These are phyloP conservation scores for Hoplias malabaricus DNA, from an alignment of 2,113 vertebrate species.

Conservation along the genomic window DNA sequence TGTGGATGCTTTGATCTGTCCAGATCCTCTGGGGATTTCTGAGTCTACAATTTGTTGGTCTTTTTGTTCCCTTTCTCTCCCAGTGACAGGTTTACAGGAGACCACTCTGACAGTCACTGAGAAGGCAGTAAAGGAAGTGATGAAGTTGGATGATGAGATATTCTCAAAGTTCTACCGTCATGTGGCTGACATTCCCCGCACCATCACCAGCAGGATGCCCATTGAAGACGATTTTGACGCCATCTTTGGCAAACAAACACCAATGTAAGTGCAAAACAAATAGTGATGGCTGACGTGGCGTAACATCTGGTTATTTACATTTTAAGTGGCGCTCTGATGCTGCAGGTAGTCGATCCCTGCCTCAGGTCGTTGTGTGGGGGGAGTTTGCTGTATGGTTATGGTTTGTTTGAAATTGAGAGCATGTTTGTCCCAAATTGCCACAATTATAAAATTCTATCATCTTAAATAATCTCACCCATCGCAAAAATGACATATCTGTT, in stretches of 20 bases:
- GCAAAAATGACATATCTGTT: neutral
- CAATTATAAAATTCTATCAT: too few species aligned
- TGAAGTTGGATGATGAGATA: constrained; percentile 94
- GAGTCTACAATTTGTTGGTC: neutral
- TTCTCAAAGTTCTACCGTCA: constrained; percentile 93
- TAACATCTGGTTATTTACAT: too few species aligned
- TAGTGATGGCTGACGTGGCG: neutral
- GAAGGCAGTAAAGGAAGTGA: constrained; percentile 94
- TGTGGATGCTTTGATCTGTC: neutral
- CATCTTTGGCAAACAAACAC: constrained; percentile 88
- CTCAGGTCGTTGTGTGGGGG: too few species aligned
- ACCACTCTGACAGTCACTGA: constrained; percentile 90
- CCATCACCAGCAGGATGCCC: constrained; percentile 74
- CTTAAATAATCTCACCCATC: too few species aligned
- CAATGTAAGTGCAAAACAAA: constrained; percentile 78
- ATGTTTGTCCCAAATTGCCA: too few species aligned
- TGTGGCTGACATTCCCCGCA: constrained; percentile 72
- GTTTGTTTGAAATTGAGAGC: too few species aligned
- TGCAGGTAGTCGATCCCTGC: too few species aligned
- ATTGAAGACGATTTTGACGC: constrained; percentile 89
- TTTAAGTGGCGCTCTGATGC: too few species aligned
- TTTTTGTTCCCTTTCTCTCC: neutral
- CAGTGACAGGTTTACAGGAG: constrained; percentile 87
- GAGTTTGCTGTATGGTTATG: too few species aligned
- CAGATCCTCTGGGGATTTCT: neutral